Percentiles rank a stretch among this genome's conserved stretches.
Conservation (phyloP, 2,113 vertebrate genomes). For the Eurypyga helias region DNA sequence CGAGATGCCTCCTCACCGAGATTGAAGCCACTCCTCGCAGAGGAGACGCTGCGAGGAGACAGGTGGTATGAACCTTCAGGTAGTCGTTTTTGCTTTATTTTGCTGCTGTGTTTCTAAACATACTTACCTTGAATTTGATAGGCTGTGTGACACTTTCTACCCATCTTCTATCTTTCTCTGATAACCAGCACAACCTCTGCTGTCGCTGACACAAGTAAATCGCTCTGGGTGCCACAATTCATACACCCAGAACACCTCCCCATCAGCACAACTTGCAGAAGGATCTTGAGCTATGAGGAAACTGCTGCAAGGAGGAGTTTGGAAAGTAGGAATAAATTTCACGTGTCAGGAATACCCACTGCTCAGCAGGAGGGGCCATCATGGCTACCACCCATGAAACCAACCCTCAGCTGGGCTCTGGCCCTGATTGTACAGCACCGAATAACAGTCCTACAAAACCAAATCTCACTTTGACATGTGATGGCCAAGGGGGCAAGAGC, state of each 20-base stretch:
- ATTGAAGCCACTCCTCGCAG: background rate
- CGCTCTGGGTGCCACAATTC: background rate
- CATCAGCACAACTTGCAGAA: background rate
- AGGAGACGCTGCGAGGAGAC: background rate
- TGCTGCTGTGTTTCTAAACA: background rate
- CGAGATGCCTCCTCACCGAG: background rate
- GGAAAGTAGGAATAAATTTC: background rate
- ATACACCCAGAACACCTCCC: background rate
- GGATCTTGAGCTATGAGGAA: background rate
- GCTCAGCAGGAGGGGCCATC: accelerated
- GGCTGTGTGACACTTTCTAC: background rate
- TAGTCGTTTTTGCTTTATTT: background rate
- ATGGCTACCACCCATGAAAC: accelerated
- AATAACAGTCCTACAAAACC: background rate
- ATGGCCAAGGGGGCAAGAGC: background rate
- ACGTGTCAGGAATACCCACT: background rate
- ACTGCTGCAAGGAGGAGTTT: background rate
- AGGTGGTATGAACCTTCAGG: background rate
- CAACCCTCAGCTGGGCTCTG: background rate
- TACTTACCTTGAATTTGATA: background rate
- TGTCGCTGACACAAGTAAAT: background rate
- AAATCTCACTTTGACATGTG: background rate
- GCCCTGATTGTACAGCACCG: background rate
- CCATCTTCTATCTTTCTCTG: background rate
- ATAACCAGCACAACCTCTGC: background rate